These are phyloP conservation scores for Tinamus guttatus DNA, from an alignment of 2,113 vertebrate species.

Conservation along the genomic window DNA sequence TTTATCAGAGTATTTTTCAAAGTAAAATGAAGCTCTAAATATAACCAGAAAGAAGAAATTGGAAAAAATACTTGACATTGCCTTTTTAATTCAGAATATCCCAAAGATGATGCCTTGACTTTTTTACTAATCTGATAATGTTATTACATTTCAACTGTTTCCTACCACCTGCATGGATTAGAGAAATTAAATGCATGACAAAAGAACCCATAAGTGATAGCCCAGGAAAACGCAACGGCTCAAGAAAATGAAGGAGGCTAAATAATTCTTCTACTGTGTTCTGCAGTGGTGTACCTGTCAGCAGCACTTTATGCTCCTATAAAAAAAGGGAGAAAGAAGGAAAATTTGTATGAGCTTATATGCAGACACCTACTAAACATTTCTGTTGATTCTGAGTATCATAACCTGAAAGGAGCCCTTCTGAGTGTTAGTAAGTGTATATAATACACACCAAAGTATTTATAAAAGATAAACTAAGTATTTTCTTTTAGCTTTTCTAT, in stretches of 20 bases:
- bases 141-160: neutral
- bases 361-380: neutral
- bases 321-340: neutral
- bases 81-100: neutral
- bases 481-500: neutral
- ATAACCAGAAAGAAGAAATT: neutral
- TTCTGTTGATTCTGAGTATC: neutral
- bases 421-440: neutral
- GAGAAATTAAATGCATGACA: neutral
- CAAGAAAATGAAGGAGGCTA: constrained; percentile 96
- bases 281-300: constrained; percentile 97
- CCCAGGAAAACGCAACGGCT: constrained; percentile 88
- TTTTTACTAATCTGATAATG: neutral
- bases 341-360: neutral
- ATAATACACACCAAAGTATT: neutral
- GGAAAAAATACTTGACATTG: neutral
- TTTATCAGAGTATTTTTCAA: neutral
- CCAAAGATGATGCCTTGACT: neutral
- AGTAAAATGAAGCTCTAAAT: too few relatives aligned
- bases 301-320: constrained; percentile 95
- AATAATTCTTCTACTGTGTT: constrained; percentile 98
- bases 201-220: neutral
- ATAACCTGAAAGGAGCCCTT: neutral
- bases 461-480: neutral
- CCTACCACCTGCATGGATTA: neutral